Conservation (phyloP, 2,113 vertebrate species). For the Choloepus hoffmanni region DNA sequence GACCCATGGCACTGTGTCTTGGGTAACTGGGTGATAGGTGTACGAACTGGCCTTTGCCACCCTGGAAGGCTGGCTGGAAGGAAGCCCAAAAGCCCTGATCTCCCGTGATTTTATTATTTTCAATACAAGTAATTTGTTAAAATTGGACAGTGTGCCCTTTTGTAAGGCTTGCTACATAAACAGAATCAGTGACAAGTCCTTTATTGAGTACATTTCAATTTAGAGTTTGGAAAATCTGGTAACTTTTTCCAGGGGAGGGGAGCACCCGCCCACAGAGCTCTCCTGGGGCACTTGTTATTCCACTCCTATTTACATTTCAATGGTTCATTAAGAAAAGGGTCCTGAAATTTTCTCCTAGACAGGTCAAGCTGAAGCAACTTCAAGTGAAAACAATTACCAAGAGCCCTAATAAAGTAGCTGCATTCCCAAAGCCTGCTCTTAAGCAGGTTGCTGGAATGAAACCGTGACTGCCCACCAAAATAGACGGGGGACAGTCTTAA, state of each 20-base stretch:
- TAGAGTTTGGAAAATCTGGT: neutral
- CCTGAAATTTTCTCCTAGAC: neutral
- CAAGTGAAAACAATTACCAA: neutral
- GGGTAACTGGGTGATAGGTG: neutral
- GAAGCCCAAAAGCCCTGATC: neutral
- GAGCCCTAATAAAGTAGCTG: neutral
- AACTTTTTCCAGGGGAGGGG: neutral
- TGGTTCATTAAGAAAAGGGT: neutral
- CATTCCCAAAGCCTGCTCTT: neutral
- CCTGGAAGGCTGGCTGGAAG: neutral
- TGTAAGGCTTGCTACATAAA: neutral
- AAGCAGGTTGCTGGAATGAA: neutral
- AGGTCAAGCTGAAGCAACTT: slow-evolving; percentile 21
- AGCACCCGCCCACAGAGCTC: neutral
- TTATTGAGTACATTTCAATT: neutral
- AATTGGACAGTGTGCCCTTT: neutral
- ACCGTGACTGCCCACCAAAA: neutral
- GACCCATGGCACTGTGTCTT: neutral
- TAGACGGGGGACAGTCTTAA: neutral
- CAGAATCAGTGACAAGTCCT: neutral
- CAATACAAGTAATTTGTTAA: neutral
- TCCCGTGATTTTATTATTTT: neutral
- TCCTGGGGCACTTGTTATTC: neutral
- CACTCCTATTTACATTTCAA: neutral
- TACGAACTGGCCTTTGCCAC: neutral